Conservation (phyloP, 2,797 vertebrate species). For the Spea hammondii region DNA sequence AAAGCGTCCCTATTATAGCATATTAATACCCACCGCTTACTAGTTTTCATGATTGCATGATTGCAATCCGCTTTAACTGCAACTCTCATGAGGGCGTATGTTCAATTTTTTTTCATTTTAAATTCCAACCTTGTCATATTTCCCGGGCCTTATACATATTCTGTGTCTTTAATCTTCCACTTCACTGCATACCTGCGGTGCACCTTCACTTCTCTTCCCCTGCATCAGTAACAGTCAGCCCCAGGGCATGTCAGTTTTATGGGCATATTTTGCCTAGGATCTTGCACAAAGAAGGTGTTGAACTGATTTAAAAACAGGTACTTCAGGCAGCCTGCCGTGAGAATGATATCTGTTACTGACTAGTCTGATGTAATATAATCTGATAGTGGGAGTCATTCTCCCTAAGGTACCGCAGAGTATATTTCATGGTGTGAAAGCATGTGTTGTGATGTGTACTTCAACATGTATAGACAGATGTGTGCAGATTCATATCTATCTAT, state of each 20-base stretch:
- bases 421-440: constrained; percentile 62
- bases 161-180: constrained; percentile 64
- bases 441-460: constrained; percentile 60
- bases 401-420: constrained; percentile 66
- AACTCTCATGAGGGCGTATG: neutral
- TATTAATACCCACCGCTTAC: neutral
- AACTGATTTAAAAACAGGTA: constrained; percentile 69
- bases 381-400: constrained; percentile 68
- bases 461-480: constrained; percentile 58
- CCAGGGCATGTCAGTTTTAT: constrained; percentile 70
- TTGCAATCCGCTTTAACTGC: neutral
- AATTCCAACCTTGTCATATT: constrained; percentile 53
- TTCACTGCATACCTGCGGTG: constrained; percentile 63
- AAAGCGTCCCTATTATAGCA: neutral
- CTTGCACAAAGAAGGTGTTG: constrained; percentile 65
- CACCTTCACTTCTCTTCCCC: constrained; percentile 66
- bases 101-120: constrained; percentile 48
- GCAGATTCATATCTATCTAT: constrained; percentile 54
- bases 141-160: constrained; percentile 54
- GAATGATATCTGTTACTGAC: constrained; percentile 70
- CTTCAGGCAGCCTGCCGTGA: constrained; percentile 67
- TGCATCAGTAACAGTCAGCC: constrained; percentile 62
- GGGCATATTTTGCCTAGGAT: constrained; percentile 65
- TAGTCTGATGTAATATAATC: constrained; percentile 70
- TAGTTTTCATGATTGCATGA: constrained; percentile 11